A percentile compares a stretch with the other conserved stretches of the same genome.
phyloP scores from a whole-genome alignment of 2,888 invertebrate species.

The Tetramorium bicarinatum region DNA sequence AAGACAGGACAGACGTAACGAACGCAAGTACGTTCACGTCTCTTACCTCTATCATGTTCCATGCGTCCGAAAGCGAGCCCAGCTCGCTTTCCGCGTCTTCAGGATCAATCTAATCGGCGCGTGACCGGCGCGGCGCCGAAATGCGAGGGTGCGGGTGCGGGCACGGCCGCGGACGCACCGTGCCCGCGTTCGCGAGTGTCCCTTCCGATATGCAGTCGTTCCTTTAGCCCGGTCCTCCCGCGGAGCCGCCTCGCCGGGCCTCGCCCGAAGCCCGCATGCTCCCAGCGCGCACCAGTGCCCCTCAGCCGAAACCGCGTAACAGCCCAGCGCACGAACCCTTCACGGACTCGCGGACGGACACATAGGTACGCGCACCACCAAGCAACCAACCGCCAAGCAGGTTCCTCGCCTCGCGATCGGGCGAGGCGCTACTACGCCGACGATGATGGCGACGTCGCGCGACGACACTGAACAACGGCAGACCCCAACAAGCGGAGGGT shows the following conservation, averaged over 20 bases:
- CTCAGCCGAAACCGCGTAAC: slow-evolving; percentile 51
- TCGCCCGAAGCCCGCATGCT: slow-evolving; percentile 83
- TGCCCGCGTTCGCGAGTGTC: slow-evolving; percentile 39
- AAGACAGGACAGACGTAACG: neutral
- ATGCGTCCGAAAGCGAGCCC: slow-evolving; percentile 85
- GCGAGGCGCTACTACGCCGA: slow-evolving; percentile 44
- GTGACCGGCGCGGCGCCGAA: slow-evolving; percentile 57
- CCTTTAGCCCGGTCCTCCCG: slow-evolving; percentile 73
- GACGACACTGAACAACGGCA: slow-evolving; percentile 56
- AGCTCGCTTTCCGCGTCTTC: slow-evolving; percentile 82
- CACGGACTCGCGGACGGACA: slow-evolving; percentile 67
- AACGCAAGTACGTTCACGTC: slow-evolving; percentile 44
- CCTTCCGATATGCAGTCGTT: slow-evolving; percentile 68
- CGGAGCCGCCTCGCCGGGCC: slow-evolving; percentile 83
- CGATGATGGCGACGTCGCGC: slow-evolving; percentile 57
- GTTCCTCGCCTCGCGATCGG: slow-evolving; percentile 30
- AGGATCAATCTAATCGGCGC: slow-evolving; percentile 57
- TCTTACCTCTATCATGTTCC: slow-evolving; percentile 86
- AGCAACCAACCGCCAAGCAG: slow-evolving; percentile 40
- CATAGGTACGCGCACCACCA: slow-evolving; percentile 68
- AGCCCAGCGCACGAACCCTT: slow-evolving; percentile 23
- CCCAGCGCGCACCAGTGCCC: slow-evolving; percentile 70
- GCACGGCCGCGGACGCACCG: slow-evolving; percentile 71
- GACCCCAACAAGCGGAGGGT: slow-evolving; percentile 32
- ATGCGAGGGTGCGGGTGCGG: slow-evolving; percentile 65